A percentile compares a stretch with the other conserved stretches of the same genome.
Evolutionary conservation across 2,797 vertebrate genomes (phyloP).

Genomic region (Squalus acanthias): DNA sequence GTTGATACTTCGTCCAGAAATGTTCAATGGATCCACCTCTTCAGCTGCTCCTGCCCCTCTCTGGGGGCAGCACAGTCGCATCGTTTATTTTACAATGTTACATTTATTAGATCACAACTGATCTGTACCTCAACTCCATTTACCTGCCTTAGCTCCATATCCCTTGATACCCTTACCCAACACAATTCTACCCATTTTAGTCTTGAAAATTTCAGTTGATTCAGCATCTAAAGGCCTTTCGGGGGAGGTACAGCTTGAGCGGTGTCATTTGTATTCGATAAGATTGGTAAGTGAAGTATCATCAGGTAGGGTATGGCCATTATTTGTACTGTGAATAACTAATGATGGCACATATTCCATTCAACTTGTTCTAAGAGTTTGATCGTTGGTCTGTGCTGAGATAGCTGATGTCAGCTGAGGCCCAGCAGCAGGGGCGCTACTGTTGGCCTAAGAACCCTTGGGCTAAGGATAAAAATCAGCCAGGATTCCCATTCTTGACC

Average conservation of each 20-base stretch:
- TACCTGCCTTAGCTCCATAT: background rate
- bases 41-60: background rate
- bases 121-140: background rate
- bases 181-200: background rate
- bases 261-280: background rate
- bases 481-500: background rate
- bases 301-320: background rate
- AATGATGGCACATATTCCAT: background rate
- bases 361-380: background rate
- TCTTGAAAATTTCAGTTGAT: background rate
- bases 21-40: background rate
- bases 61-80: too few relatives aligned
- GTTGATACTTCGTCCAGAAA: background rate
- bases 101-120: background rate
- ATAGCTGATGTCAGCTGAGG: too few relatives aligned
- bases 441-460: background rate
- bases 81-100: background rate
- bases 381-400: background rate
- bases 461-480: background rate
- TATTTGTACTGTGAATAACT: background rate
- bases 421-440: background rate
- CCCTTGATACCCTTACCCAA: background rate
- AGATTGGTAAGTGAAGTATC: background rate
- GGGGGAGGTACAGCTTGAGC: background rate
- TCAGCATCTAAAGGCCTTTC: background rate